Evolutionary conservation across 2,888 invertebrate species (phyloP).

Genomic region (Rhagophthalmus giganteus): DNA sequence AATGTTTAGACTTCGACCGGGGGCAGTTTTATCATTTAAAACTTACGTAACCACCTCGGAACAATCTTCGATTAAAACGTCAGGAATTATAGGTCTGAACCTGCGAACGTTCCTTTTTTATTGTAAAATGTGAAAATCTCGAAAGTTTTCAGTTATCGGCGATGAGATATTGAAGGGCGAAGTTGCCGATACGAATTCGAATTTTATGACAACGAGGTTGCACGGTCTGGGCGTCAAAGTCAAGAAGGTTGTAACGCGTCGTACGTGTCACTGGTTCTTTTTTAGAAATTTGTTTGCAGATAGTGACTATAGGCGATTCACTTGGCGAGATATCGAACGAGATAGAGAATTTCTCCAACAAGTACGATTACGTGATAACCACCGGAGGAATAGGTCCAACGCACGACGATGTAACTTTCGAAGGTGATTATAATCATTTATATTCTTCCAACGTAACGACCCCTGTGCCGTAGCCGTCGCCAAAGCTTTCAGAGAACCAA

Average conservation of each 20-base stretch:
- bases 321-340: constrained; percentile 66
- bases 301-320: constrained; percentile 69
- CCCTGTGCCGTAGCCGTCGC: too few species aligned
- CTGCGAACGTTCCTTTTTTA: too few species aligned
- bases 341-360: constrained; percentile 62
- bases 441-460: too few species aligned
- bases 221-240: constrained; percentile 67
- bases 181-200: constrained; percentile 69
- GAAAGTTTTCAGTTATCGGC: constrained; percentile 63
- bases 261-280: constrained; percentile 7
- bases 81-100: constrained; percentile 42
- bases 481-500: constrained; percentile 57
- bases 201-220: constrained; percentile 63
- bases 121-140: constrained; percentile 7
- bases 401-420: constrained; percentile 76
- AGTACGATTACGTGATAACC: constrained; percentile 69
- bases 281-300: constrained; percentile 48
- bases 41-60: neutral
- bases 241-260: constrained; percentile 57
- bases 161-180: constrained; percentile 77
- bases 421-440: constrained; percentile 54
- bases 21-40: too few species aligned
- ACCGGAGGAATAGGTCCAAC: constrained; percentile 79
- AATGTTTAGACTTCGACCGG: too few species aligned
- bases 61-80: constrained; percentile 36